Conservation (phyloP, 2,888 invertebrate species). For the Nezara viridula region DNA sequence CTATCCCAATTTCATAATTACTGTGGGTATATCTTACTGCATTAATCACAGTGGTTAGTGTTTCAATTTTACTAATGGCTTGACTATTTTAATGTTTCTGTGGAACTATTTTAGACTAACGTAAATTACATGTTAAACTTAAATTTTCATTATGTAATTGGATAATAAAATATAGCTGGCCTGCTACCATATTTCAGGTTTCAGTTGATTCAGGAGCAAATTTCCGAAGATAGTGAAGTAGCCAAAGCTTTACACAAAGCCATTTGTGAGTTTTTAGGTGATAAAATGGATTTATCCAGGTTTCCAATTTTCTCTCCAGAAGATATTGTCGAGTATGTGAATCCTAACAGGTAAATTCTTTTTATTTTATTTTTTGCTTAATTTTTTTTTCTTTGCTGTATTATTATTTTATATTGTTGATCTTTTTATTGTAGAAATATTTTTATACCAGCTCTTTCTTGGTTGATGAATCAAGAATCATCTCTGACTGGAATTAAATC, state of each 20-base stretch:
- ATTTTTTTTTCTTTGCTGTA: background rate
- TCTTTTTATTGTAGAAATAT: slow-evolving; percentile 11
- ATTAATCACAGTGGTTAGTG: no score
- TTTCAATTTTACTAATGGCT: no score
- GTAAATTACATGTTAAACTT: no score
- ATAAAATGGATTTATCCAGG: background rate
- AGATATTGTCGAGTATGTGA: slow-evolving; percentile 18
- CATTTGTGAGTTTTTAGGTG: background rate
- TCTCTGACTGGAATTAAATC: background rate
- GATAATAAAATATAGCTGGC: no score
- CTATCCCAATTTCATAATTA: no score
- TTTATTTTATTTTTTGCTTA: background rate
- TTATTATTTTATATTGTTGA: background rate
- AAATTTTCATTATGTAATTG: no score
- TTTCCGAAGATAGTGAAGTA: background rate
- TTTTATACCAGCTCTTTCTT: background rate
- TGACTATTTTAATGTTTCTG: no score
- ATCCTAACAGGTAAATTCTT: slow-evolving; percentile 13
- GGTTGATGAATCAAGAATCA: slow-evolving; percentile 20
- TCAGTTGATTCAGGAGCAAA: background rate
- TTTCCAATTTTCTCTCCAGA: slow-evolving; percentile 29
- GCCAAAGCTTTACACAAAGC: slow-evolving; percentile 20
- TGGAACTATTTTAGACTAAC: no score
- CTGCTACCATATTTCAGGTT: background rate
- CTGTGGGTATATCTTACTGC: no score